phyloP scores from a whole-genome alignment of 2,888 invertebrate species.

The Lissocephala sabroskyi region DNA sequence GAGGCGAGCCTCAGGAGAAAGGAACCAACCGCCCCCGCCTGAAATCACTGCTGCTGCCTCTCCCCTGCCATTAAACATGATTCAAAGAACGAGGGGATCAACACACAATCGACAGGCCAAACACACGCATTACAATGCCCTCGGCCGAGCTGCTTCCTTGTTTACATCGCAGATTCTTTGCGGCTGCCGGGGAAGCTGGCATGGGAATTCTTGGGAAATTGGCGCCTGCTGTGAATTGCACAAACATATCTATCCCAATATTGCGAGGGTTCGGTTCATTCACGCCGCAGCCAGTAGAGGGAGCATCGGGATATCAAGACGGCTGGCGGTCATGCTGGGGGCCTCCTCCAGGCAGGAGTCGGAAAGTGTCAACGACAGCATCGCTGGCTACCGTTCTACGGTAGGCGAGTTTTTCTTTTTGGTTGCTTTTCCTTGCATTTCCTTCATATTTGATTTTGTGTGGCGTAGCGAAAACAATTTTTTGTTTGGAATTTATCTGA shows the following conservation, averaged over 20 bases:
- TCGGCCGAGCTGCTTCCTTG: too few species aligned
- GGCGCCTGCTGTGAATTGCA: conserved; percentile 59
- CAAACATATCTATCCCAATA: conserved; percentile 44
- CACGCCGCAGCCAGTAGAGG: conserved; percentile 26
- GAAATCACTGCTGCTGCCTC: too few species aligned
- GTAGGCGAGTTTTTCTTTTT: conserved; percentile 8
- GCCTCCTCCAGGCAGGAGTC: conserved; percentile 18
- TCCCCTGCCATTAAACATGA: too few species aligned
- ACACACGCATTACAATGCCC: neutral
- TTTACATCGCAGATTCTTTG: conserved; percentile 50
- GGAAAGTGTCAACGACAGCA: conserved; percentile 56
- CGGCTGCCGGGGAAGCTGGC: too few species aligned
- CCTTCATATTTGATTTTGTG: conserved; percentile 45
- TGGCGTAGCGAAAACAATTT: conserved; percentile 36
- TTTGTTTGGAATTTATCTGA: conserved; percentile 53
- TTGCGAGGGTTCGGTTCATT: conserved; percentile 59
- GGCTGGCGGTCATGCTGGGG: conserved; percentile 8
- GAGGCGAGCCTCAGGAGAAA: too few species aligned
- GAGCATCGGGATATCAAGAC: conserved; percentile 27
- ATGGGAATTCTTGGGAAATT: conserved; percentile 55
- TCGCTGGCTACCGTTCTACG: conserved; percentile 64
- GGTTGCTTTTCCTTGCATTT: conserved; percentile 35
- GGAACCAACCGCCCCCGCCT: too few species aligned
- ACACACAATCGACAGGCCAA: conserved; percentile 29
- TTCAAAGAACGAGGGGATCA: too few species aligned